Evolutionary conservation across 2,888 invertebrate species (phyloP), one percentile per base, ranked within the genome.

Genomic region (Drosophila algonquin): DNA sequence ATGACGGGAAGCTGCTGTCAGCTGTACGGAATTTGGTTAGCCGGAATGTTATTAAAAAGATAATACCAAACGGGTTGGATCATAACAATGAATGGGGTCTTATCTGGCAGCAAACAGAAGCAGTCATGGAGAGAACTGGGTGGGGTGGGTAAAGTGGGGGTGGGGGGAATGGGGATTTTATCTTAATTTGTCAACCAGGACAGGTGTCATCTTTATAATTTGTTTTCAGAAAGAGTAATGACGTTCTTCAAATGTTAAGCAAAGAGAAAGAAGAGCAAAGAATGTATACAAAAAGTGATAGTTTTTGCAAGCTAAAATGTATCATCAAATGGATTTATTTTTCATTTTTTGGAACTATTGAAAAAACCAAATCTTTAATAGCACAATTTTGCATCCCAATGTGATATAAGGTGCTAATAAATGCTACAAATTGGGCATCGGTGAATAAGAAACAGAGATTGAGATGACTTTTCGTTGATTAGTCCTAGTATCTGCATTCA

Each of bases 1-100:
- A 83, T 86, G 86, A 83, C 87, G 83, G 88, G 80, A 87, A 82
- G 78, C 88, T 86, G 40, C 40, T n/a, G 86, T 86, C 82, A 83
- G 60, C 72, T 67, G 74, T 57, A 57, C 55, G 61, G 51, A 80
- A 56, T 53, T 55, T 6, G 18, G 45, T 27, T 18, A 3, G 60
- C 63, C 63, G 56, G 44, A 80, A 68, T 60, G 63, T 80, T 86
- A 73, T 88, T 88, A 83, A 83, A 86, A 83, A 83, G 82, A 83
- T 83, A 86, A 83, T 62, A 60, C 51, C 51, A 18, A 50, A 44
- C 53, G 50, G 73, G 63, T 67, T 64, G 59, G 21, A 51, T 77
- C 71, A 68, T 57, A 48, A 54, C 63, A 63, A 21, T 35, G 47
- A 62, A 78, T 62, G n/a, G 45, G 40, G 46, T 55, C 72, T 77